These are phyloP conservation scores for Dioctria rufipes DNA, from an alignment of 2,888 invertebrate species.

Conservation along the genomic window DNA sequence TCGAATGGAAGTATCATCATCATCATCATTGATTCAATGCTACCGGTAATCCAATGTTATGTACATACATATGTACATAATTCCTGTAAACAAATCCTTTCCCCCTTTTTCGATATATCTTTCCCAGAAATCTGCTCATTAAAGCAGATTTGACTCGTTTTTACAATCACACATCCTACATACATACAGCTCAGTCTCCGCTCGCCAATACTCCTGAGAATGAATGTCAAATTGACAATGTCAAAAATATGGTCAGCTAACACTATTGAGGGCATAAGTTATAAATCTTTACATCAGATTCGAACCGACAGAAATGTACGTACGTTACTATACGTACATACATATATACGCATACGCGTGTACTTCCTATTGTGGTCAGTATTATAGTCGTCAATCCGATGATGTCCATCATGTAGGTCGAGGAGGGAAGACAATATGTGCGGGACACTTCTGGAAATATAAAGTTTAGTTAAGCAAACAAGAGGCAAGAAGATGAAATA, in stretches of 20 bases:
- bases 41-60: too few relatives aligned
- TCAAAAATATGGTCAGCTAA: constrained; percentile 63
- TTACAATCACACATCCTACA: constrained; percentile 60
- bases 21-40: too few relatives aligned
- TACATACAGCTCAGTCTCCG: not conserved
- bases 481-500: not conserved
- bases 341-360: constrained; percentile 49
- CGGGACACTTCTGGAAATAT: too few relatives aligned
- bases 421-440: too few relatives aligned
- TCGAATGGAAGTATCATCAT: too few relatives aligned
- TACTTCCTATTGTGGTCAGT: constrained; percentile 34
- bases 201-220: not conserved
- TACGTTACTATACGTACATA: constrained; percentile 46
- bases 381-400: not conserved
- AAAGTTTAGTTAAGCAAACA: too few relatives aligned
- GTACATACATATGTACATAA: not conserved
- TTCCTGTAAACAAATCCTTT: constrained; percentile 53
- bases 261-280: constrained; percentile 62
- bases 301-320: constrained; percentile 26
- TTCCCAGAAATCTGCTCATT: constrained; percentile 63
- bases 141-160: constrained; percentile 63
- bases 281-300: constrained; percentile 62
- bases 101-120: constrained; percentile 59
- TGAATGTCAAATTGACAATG: constrained; percentile 62
- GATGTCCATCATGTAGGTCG: not conserved